A percentile compares a stretch with the other conserved stretches of the same genome.
Evolutionary conservation across 2,797 vertebrate genomes (phyloP).

Genomic region (Aselliscus stoliczkanus): DNA sequence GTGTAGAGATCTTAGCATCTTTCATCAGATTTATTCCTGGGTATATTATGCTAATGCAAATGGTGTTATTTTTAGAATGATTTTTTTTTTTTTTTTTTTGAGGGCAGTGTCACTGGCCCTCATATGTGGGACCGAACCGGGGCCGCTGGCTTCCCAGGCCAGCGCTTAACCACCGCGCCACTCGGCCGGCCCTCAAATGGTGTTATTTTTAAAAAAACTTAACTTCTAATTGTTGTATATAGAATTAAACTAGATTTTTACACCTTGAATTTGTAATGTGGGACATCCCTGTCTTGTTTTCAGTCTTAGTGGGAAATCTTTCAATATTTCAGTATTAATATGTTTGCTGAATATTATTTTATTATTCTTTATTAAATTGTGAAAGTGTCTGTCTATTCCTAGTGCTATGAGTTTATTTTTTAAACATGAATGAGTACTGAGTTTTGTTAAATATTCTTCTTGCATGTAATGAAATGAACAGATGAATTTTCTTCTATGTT

Average conservation of each 20-base stretch:
- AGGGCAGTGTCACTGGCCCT: no score
- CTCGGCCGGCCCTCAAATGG: no score
- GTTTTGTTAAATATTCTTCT: conserved; percentile 27
- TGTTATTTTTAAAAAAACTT: conserved; percentile 20
- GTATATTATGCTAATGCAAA: neutral
- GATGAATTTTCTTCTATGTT: neutral
- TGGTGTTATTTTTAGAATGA: no score
- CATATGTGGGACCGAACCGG: no score
- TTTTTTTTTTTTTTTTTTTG: no score
- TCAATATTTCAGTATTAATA: conserved; percentile 12
- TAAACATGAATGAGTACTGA: neutral
- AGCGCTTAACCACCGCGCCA: no score
- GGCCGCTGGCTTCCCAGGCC: no score
- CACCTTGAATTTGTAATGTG: neutral
- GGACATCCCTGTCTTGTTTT: neutral
- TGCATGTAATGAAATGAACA: neutral
- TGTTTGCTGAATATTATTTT: conserved; percentile 4
- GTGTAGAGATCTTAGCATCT: neutral
- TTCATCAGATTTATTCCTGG: neutral
- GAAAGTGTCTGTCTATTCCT: neutral
- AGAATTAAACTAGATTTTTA: conserved; percentile 1
- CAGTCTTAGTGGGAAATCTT: neutral
- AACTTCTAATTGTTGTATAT: neutral
- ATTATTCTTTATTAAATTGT: conserved; percentile 15
- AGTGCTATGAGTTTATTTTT: neutral